Percentiles rank a stretch among this genome's conserved stretches.
Conservation (phyloP, 2,888 invertebrate species). For the Drosophila falleni region DNA sequence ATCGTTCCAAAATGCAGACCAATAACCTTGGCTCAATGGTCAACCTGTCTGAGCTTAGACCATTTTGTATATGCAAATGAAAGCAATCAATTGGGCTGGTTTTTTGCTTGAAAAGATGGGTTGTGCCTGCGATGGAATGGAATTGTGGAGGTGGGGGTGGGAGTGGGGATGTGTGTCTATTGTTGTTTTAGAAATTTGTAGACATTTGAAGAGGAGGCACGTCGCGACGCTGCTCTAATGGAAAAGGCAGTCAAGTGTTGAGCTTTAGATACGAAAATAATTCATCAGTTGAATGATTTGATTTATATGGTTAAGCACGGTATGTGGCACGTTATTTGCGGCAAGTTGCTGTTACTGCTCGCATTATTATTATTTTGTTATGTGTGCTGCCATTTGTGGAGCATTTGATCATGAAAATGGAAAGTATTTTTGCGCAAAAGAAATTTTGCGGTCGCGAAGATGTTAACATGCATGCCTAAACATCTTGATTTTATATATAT, state of each 20-base stretch:
- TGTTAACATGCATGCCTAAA: constrained; percentile 78
- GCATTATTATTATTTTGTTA: constrained; percentile 39
- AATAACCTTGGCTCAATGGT: constrained; percentile 19
- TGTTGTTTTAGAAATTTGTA: constrained; percentile 21
- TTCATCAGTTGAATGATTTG: constrained; percentile 81
- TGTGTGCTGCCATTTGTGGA: constrained; percentile 61
- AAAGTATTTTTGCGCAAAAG: constrained; percentile 74
- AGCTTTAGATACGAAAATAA: constrained; percentile 65
- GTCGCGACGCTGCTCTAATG: constrained; percentile 10
- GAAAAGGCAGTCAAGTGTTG: constrained; percentile 76
- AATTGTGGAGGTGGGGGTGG: background rate
- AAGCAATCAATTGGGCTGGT: constrained; percentile 25
- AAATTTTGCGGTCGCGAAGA: constrained; percentile 63
- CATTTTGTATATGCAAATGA: constrained; percentile 70
- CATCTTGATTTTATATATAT: constrained; percentile 64
- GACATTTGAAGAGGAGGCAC: constrained; percentile 11
- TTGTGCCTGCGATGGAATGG: background rate
- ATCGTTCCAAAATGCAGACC: background rate
- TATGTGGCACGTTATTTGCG: constrained; percentile 63
- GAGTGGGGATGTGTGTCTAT: constrained; percentile 12
- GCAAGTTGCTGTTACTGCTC: constrained; percentile 23
- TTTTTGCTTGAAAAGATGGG: background rate
- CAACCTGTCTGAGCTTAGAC: constrained; percentile 32
- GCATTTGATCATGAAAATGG: constrained; percentile 74
- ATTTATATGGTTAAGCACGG: constrained; percentile 79